Percentiles rank a stretch among this genome's conserved stretches.
These are phyloP conservation scores for Probosciger aterrimus DNA, from an alignment of 2,113 vertebrate species.

Conservation along the genomic window DNA sequence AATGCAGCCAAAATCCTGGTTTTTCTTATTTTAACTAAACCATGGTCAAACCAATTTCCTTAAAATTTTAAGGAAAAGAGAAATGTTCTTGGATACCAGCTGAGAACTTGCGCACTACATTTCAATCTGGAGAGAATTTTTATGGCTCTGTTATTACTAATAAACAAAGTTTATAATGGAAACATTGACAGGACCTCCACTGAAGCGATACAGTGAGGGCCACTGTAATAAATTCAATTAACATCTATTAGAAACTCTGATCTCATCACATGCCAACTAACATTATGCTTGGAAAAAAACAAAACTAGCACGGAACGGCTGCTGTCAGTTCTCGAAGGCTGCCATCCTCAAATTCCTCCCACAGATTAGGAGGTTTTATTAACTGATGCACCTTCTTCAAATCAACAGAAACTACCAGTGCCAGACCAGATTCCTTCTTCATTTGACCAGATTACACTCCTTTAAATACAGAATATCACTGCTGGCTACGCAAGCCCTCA, in stretches of 20 bases:
- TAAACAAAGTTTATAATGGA: slow-evolving; percentile 44
- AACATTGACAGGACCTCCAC: slow-evolving; percentile 40
- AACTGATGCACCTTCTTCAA: not conserved
- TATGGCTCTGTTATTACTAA: slow-evolving; percentile 33
- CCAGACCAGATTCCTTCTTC: not conserved
- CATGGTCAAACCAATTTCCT: slow-evolving; percentile 28
- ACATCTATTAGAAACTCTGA: slow-evolving; percentile 21
- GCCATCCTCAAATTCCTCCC: not conserved
- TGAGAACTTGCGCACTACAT: not conserved
- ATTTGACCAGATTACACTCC: not conserved
- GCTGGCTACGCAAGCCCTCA: not conserved
- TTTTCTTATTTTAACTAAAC: slow-evolving; percentile 37
- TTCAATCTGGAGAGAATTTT: slow-evolving; percentile 42
- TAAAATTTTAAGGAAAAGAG: slow-evolving; percentile 36
- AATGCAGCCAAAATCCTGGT: slow-evolving; percentile 27
- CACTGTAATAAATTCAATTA: slow-evolving; percentile 33
- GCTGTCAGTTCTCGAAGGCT: not conserved
- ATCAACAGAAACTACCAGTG: not conserved
- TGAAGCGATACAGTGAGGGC: not conserved
- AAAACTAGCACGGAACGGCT: not conserved
- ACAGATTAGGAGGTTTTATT: not conserved
- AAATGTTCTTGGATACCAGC: not conserved
- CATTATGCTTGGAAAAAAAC: not conserved
- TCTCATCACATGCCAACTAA: slow-evolving; percentile 6
- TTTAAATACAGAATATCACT: not conserved